A percentile compares a stretch with the other conserved stretches of the same genome.
phyloP scores from a whole-genome alignment of 2,888 invertebrate species.

The Sipunculus nudus region DNA sequence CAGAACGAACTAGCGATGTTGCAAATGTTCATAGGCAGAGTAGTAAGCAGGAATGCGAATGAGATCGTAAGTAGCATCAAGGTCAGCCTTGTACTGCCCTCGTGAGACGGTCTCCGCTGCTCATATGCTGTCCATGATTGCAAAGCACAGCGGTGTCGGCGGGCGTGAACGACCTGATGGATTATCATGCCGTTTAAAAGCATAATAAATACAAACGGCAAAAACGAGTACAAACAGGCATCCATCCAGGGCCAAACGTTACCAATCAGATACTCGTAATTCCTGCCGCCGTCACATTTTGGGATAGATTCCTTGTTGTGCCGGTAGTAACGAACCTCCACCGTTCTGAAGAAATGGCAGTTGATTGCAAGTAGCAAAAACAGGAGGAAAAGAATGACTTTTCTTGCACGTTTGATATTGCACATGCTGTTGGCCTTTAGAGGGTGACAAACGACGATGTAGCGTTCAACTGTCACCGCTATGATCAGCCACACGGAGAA shows the following conservation, averaged over 20 bases:
- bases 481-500: constrained; percentile 60
- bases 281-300: constrained; percentile 28
- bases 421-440: constrained; percentile 51
- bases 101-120: constrained; percentile 31
- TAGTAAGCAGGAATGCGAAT: constrained; percentile 59
- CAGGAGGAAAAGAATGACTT: constrained; percentile 45
- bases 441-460: constrained; percentile 57
- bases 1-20: constrained; percentile 44
- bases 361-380: constrained; percentile 48
- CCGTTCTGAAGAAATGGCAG: constrained; percentile 57
- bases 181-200: constrained; percentile 59
- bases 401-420: constrained; percentile 48
- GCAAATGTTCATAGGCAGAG: constrained; percentile 56
- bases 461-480: constrained; percentile 61
- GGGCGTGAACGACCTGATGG: constrained; percentile 50
- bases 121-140: no score
- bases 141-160: constrained; percentile 16
- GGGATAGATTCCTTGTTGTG: constrained; percentile 25
- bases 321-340: constrained; percentile 23
- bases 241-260: constrained; percentile 61
- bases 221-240: constrained; percentile 55
- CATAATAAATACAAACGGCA: constrained; percentile 56
- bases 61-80: constrained; percentile 61
- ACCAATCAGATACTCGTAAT: constrained; percentile 39
- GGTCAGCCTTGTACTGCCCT: constrained; percentile 47